Percentiles rank a stretch among this genome's conserved stretches.
These are phyloP conservation scores for Lutjanus argentimaculatus DNA, from an alignment of 2,797 vertebrate species.

Conservation along the genomic window DNA sequence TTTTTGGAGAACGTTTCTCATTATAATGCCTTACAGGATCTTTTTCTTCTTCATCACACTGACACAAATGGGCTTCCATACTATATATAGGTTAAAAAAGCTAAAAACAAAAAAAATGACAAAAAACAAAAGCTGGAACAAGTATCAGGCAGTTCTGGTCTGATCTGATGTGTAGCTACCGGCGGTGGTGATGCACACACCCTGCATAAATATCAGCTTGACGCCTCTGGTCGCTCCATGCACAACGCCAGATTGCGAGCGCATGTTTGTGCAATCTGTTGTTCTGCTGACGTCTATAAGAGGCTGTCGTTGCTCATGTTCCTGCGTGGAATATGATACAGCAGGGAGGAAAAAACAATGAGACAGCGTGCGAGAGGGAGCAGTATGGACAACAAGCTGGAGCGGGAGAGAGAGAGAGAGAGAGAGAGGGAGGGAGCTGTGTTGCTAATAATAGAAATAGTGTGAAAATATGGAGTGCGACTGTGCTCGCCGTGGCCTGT, in stretches of 20 bases:
- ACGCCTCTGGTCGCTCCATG: constrained; percentile 54
- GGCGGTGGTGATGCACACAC: constrained; percentile 28
- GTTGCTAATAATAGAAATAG: constrained; percentile 57
- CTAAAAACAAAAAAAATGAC: neutral
- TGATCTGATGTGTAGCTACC: constrained; percentile 51
- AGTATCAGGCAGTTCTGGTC: constrained; percentile 27
- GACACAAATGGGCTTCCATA: too few relatives aligned
- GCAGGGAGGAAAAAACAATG: constrained; percentile 49
- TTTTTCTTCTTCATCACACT: too few relatives aligned
- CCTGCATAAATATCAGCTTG: constrained; percentile 70
- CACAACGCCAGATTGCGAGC: constrained; percentile 63
- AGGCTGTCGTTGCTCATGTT: constrained; percentile 53
- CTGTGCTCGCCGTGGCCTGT: constrained; percentile 24
- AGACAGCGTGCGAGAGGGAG: constrained; percentile 44
- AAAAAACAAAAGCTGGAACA: constrained; percentile 18
- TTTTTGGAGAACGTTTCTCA: too few relatives aligned
- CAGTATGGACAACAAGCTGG: constrained; percentile 37
- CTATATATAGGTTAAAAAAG: neutral
- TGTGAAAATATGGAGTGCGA: constrained; percentile 54
- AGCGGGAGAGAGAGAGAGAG: constrained; percentile 24
- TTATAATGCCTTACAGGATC: too few relatives aligned
- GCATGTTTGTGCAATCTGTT: constrained; percentile 77
- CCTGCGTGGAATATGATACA: constrained; percentile 71
- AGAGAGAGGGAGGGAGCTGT: constrained; percentile 26
- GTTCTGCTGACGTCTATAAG: constrained; percentile 71